These are phyloP conservation scores for Syngnathus rostellatus DNA, from an alignment of 2,797 vertebrate species.

Conservation along the genomic window DNA sequence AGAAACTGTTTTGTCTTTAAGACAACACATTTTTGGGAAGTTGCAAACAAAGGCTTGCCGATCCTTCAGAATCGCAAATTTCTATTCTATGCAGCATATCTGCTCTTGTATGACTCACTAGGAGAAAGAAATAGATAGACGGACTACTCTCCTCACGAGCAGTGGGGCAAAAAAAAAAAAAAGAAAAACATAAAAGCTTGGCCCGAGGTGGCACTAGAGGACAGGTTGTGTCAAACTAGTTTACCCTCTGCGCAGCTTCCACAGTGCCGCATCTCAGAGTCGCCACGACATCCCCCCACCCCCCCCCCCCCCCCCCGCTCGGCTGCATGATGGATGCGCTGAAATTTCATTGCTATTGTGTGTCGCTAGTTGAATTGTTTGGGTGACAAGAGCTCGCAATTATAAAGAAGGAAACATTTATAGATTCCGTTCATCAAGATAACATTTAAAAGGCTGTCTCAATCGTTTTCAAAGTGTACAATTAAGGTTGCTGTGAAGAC, in stretches of 20 bases:
- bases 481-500: too few species aligned
- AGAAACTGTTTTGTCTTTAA: neutral
- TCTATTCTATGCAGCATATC: neutral
- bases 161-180: slow-evolving; percentile 1
- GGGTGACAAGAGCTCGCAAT: too few species aligned
- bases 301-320: neutral
- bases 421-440: neutral
- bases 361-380: neutral
- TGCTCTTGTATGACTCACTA: slow-evolving; percentile 2
- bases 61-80: neutral
- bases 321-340: neutral
- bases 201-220: slow-evolving; percentile 6
- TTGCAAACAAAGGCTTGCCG: neutral
- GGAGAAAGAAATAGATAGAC: slow-evolving; percentile 2
- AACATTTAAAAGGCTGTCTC: too few species aligned
- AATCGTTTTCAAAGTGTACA: too few species aligned
- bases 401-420: neutral
- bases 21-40: neutral
- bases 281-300: neutral
- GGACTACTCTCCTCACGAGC: slow-evolving; percentile 2
- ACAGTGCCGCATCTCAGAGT: slow-evolving; percentile 5
- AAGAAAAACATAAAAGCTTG: slow-evolving; percentile 3
- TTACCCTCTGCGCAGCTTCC: slow-evolving; percentile 3
- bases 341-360: neutral
- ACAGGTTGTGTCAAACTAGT: slow-evolving; percentile 8